phyloP scores from a whole-genome alignment of 2,113 vertebrate genomes.

The human (Homo sapiens) region GRCh38 chr18:39591001-39591500 shows the following conservation, averaged over 20 bases:
- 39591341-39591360: neutral
- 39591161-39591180: constrained; percentile 4
- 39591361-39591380: neutral
- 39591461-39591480: neutral
- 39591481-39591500: neutral
- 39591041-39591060: neutral
- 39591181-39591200: neutral
- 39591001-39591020: neutral
- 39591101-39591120: neutral
- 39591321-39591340: neutral
- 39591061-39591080: neutral
- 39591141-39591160: neutral
- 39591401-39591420: neutral
- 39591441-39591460: neutral
- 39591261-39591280: neutral
- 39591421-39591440: neutral
- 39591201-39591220: constrained; percentile 8
- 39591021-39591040: neutral
- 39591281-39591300: neutral
- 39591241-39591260: neutral
- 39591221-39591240: neutral
- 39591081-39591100: neutral
- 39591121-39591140: neutral
- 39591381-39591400: neutral
- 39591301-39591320: neutral